Evolutionary conservation across 2,113 vertebrate species (phyloP), one percentile per base, ranked within the genome.

Genomic region (Dissostichus mawsoni): DNA sequence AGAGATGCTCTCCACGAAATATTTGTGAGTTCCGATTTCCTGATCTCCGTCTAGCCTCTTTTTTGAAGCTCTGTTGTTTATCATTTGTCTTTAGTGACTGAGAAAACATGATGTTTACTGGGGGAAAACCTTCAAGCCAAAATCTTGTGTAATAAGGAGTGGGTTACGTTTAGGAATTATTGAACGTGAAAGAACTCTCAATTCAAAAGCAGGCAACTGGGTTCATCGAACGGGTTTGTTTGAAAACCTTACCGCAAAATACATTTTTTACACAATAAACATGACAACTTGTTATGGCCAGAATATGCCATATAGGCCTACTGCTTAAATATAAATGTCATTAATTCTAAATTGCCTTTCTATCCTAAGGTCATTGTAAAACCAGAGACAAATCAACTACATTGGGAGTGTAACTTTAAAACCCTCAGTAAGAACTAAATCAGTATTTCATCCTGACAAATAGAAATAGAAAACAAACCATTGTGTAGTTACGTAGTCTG

Each of bases 51-150:
- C 36, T 16, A 2, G 0, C 23, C 23, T 29, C 16, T 3, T 3
- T 50, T 79, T 77, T 55, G 3, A 63, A 59, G 72, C 36, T 55
- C n/a, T 62, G 74, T 12, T 83, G 45, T 69, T 7, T 20, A 11
- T 2, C 4, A 18, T 66, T 73, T 66, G 59, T 76, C 48, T 55
- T 11, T 12, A 68, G 33, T 69, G 18, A 69, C 29, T 23, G 45
- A 79, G 17, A 58, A 84, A 78, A 76, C 57, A 80, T 41, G n/a
- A 50, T 50, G 47, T 71, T 79, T 59, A 76, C 74, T 9, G 3
- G 4, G 4, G 4, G 3, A 44, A 53, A 50, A 66, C 16, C 20
- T 47, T 64, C 33, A 56, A 1, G 53, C 63, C 67, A 66, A 36
- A 79, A 58, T 66, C 12, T 23, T 25, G 20, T 33, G 9, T 25